Evolutionary conservation across 2,113 vertebrate species (phyloP), one percentile per base, ranked within the genome.

Genomic region (Notothenia rossii): DNA sequence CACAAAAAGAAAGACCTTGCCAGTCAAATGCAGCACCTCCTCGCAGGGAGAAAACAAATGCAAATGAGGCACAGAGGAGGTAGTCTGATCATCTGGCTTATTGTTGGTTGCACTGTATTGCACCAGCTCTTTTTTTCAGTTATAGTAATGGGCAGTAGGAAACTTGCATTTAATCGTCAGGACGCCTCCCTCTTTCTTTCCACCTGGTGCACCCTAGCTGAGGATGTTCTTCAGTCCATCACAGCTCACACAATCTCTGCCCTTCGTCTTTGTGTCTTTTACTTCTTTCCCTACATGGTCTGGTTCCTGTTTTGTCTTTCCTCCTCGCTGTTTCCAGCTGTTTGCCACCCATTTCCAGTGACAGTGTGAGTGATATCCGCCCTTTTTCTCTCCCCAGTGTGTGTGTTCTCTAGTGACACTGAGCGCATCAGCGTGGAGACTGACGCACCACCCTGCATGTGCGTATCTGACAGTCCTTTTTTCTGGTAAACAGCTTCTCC

Each of bases 191-290:
- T 40, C 12, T 72, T 68, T 46, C 11, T 65, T 25, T 66, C 70
- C 29, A 53, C 51, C 59, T 40, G 13, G 18, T 54, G 29, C 17
- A n/a, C 17, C 29, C 29, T 25, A 49, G 56, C 66, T 48, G 22
- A 69, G 59, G 59, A 25, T 74, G 13, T 62, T 50, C 54, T 64
- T 50, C 29, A 62, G 58, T 53, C 22, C 20, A 70, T 73, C 73
- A 70, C 11, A 36, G 33, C 64, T 29, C 20, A 9, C 49, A 48
- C 67, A 59, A 48, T n/a, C 54, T 56, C 40, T 49, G 95, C 73
- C 91, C 93, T 73, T 93, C 5, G 13, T 43, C 95, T 77, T 91
- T 94, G 53, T 92, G 5, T 94, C 0, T 94, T 96, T 80, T 94
- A 93, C 75, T 93, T 60, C 22, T 46, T 40, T 72, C 29, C 29